phyloP scores from a whole-genome alignment of 1,140 invertebrate genomes.

The Polypedilum vanderplanki region DNA sequence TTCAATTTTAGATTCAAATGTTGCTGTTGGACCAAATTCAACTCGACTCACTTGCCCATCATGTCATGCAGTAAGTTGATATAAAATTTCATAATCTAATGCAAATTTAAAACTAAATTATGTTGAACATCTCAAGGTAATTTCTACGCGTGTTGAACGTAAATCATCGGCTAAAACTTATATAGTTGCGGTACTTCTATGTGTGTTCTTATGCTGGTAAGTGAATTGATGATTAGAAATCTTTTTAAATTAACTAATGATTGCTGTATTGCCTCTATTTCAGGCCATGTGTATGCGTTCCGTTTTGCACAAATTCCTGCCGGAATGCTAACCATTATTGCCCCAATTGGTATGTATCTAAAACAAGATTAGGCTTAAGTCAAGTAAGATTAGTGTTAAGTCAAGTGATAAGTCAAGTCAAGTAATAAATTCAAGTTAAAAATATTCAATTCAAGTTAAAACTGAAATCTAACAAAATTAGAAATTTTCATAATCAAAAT shows the following conservation, averaged over 20 bases:
- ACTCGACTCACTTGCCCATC: slow-evolving; percentile 48
- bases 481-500: too few species aligned
- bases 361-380: too few species aligned
- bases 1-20: background rate
- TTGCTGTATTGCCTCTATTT: slow-evolving; percentile 34
- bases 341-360: slow-evolving; percentile 51
- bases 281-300: slow-evolving; percentile 55
- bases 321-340: slow-evolving; percentile 58
- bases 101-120: too few species aligned
- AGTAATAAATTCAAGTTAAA: too few species aligned
- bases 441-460: too few species aligned
- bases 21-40: slow-evolving; percentile 44
- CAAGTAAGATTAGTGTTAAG: too few species aligned
- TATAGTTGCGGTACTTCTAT: slow-evolving; percentile 52
- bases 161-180: slow-evolving; percentile 53
- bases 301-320: slow-evolving; percentile 61
- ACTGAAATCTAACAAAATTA: too few species aligned
- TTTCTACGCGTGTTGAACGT: slow-evolving; percentile 48
- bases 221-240: too few species aligned
- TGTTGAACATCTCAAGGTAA: slow-evolving; percentile 30
- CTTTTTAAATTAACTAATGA: too few species aligned
- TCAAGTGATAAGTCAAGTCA: too few species aligned
- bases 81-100: too few species aligned
- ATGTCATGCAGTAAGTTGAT: slow-evolving; percentile 44
- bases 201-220: slow-evolving; percentile 47